A percentile compares a stretch with the other conserved stretches of the same genome.
Evolutionary conservation across 2,888 invertebrate species (phyloP).

Genomic region (Standfussiana lucernea): DNA sequence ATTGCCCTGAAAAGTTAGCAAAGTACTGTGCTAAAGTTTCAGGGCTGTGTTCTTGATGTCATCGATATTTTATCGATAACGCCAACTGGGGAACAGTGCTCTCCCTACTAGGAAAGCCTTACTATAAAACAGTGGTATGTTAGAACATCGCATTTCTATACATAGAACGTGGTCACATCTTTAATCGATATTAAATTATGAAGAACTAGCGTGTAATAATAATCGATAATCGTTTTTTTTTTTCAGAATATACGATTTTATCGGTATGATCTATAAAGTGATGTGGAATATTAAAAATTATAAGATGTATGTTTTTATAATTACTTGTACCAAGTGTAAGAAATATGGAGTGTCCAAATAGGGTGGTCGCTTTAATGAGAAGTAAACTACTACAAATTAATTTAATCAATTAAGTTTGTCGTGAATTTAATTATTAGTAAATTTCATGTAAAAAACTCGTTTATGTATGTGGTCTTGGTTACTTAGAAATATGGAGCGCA

Average conservation of each 20-base stretch:
- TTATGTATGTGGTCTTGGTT: slow-evolving; percentile 22
- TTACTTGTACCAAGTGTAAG: slow-evolving; percentile 31
- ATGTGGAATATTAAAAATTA: slow-evolving; percentile 52
- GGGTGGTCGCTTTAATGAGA: slow-evolving; percentile 46
- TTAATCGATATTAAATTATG: slow-evolving; percentile 70
- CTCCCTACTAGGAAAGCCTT: slow-evolving; percentile 59
- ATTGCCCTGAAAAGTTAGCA: too few species aligned
- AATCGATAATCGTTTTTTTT: slow-evolving; percentile 69
- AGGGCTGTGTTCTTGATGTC: neutral
- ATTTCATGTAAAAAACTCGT: slow-evolving; percentile 33
- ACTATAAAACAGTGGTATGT: slow-evolving; percentile 71
- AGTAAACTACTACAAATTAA: slow-evolving; percentile 51
- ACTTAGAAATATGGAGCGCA: slow-evolving; percentile 13
- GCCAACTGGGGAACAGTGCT: slow-evolving; percentile 17
- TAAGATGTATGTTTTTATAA: slow-evolving; percentile 56
- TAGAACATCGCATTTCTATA: slow-evolving; percentile 62
- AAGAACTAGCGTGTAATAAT: slow-evolving; percentile 68
- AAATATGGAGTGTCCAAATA: slow-evolving; percentile 58
- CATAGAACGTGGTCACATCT: slow-evolving; percentile 63
- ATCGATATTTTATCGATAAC: slow-evolving; percentile 56
- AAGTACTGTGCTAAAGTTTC: neutral
- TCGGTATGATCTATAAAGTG: slow-evolving; percentile 59
- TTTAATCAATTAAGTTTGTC: slow-evolving; percentile 60
- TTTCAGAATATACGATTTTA: slow-evolving; percentile 59
- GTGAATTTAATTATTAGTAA: slow-evolving; percentile 38